A percentile compares a stretch with the other conserved stretches of the same genome.
Evolutionary conservation across 2,113 vertebrate species (phyloP).

Genomic region (Todiramphus saurophagus): DNA sequence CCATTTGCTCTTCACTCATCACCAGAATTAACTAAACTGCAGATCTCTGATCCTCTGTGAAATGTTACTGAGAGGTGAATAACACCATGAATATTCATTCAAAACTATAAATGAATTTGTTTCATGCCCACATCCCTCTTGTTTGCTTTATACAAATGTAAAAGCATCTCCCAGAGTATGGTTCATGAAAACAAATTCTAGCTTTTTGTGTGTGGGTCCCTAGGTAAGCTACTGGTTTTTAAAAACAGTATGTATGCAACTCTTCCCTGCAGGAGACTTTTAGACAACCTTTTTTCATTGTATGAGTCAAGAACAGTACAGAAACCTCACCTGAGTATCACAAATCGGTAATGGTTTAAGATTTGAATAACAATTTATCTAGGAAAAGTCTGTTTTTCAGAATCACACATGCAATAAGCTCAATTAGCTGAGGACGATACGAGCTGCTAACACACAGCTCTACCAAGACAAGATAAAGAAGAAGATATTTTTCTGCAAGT

Average conservation of each 20-base stretch:
- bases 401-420: background rate
- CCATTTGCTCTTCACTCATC: background rate
- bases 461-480: background rate
- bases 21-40: background rate
- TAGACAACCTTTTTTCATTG: background rate
- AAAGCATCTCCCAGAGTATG: background rate
- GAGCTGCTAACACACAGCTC: background rate
- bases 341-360: background rate
- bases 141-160: background rate
- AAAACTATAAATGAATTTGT: background rate
- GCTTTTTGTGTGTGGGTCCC: background rate
- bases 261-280: background rate
- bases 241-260: background rate
- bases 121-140: background rate
- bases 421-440: background rate
- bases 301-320: background rate
- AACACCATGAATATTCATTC: background rate
- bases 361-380: background rate
- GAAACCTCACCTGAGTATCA: background rate
- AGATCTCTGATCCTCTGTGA: background rate
- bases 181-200: background rate
- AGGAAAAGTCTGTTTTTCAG: background rate
- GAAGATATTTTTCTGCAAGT: background rate
- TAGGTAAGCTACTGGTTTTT: background rate
- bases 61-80: background rate